Evolutionary conservation across 2,797 vertebrate species (phyloP).

Genomic region (Scleropages formosus): DNA sequence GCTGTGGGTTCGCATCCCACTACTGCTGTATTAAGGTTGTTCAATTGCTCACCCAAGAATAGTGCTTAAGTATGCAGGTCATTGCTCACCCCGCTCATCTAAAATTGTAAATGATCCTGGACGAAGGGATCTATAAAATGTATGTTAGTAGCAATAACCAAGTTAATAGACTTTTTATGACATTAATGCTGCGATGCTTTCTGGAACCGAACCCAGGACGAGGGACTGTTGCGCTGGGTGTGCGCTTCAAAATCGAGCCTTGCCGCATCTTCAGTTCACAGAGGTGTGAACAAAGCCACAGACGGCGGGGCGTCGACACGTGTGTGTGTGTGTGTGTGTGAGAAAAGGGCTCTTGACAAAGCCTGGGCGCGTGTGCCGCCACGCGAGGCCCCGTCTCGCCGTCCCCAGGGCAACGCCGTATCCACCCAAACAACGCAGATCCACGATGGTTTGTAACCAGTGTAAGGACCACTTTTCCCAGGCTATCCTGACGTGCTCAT

Average conservation of each 20-base stretch:
- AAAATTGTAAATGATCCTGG: too few species aligned
- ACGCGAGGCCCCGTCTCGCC: not conserved
- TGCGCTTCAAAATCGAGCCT: not conserved
- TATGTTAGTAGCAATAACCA: too few species aligned
- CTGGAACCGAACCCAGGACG: too few species aligned
- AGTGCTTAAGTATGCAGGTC: too few species aligned
- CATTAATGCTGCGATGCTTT: too few species aligned
- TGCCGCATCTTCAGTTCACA: not conserved
- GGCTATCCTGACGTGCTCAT: conserved; percentile 4
- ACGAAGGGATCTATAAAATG: too few species aligned
- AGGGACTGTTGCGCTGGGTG: not conserved
- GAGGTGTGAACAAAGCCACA: conserved; percentile 7
- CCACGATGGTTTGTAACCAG: conserved; percentile 1
- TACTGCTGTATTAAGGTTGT: too few species aligned
- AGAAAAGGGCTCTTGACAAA: not conserved
- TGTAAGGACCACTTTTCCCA: not conserved
- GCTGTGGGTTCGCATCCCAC: too few species aligned
- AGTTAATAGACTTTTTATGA: too few species aligned
- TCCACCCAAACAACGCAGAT: not conserved
- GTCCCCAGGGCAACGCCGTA: not conserved
- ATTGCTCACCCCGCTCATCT: too few species aligned
- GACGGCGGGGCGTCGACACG: not conserved
- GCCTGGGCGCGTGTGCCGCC: not conserved
- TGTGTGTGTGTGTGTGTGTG: conserved; percentile 11
- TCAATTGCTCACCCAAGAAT: too few species aligned